A percentile compares a stretch with the other conserved stretches of the same genome.
phyloP scores from a whole-genome alignment of 2,797 vertebrate genomes.

The Avahi laniger region DNA sequence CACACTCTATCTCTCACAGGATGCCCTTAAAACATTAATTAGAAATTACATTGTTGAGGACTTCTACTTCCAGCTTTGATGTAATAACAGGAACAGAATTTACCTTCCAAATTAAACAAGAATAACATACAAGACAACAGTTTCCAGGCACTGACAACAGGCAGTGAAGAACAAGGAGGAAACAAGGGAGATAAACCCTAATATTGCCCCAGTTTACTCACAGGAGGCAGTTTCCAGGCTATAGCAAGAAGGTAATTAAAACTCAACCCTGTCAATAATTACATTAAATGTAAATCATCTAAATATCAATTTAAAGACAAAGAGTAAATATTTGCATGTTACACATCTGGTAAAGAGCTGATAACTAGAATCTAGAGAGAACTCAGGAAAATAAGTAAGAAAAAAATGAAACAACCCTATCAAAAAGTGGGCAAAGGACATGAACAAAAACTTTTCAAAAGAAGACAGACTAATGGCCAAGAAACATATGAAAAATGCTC shows the following conservation, averaged over 20 bases:
- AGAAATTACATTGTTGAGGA: neutral
- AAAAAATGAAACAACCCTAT: too few relatives aligned
- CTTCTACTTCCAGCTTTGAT: neutral
- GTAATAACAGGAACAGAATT: neutral
- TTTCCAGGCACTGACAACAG: neutral
- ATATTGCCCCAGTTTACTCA: neutral
- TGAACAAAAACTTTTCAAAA: too few relatives aligned
- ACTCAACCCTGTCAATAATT: neutral
- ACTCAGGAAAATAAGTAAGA: too few relatives aligned
- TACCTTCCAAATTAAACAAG: neutral
- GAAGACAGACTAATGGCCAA: too few relatives aligned
- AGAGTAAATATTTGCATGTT: too few relatives aligned
- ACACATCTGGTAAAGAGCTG: too few relatives aligned
- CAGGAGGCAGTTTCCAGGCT: neutral
- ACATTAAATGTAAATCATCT: neutral
- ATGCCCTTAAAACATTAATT: slow-evolving; percentile 15
- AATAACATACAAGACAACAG: neutral
- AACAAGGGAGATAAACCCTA: neutral
- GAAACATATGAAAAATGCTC: too few relatives aligned
- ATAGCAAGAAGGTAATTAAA: neutral
- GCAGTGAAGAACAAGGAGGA: neutral
- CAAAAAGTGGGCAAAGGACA: too few relatives aligned
- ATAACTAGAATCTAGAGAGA: too few relatives aligned
- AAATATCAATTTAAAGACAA: neutral
- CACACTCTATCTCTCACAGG: neutral